Conservation (phyloP, 2,888 invertebrate genomes). For the Eremobia ochroleuca region DNA sequence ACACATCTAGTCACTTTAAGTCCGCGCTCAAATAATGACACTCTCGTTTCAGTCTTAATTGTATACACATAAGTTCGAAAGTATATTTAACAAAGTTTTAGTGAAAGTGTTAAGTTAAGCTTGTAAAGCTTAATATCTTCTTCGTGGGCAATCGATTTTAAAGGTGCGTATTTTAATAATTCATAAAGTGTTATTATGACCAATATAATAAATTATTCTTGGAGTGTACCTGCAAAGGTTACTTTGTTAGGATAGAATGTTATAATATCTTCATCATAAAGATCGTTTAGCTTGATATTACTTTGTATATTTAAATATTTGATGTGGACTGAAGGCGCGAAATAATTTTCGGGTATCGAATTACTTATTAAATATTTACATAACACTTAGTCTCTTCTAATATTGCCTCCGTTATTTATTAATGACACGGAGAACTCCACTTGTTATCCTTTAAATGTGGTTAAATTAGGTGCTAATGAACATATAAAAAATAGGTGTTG, state of each 20-base stretch:
- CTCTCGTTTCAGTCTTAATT: slow-evolving; percentile 64
- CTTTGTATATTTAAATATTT: slow-evolving; percentile 59
- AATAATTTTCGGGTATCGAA: slow-evolving; percentile 38
- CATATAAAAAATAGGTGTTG: slow-evolving; percentile 35
- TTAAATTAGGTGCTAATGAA: slow-evolving; percentile 53
- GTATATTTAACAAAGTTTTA: slow-evolving; percentile 60
- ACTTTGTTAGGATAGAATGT: slow-evolving; percentile 58
- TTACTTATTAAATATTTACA: slow-evolving; percentile 51
- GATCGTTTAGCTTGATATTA: slow-evolving; percentile 51
- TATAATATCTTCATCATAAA: slow-evolving; percentile 56
- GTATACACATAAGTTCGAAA: slow-evolving; percentile 61
- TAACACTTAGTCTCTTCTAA: slow-evolving; percentile 28
- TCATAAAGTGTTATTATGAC: slow-evolving; percentile 61
- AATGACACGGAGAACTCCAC: slow-evolving; percentile 14
- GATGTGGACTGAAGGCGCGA: slow-evolving; percentile 37
- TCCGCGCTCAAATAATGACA: slow-evolving; percentile 70
- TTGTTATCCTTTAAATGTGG: slow-evolving; percentile 40
- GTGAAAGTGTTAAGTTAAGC: slow-evolving; percentile 70
- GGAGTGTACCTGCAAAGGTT: slow-evolving; percentile 55
- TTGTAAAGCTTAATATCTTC: slow-evolving; percentile 68
- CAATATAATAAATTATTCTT: slow-evolving; percentile 63
- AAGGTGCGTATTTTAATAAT: slow-evolving; percentile 76
- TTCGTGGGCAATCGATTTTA: slow-evolving; percentile 69
- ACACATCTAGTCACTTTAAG: slow-evolving; percentile 83
- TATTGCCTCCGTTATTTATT: slow-evolving; percentile 38